Percentiles rank a stretch among this genome's conserved stretches.
phyloP scores from a whole-genome alignment of 2,113 vertebrate species.

The Cricetomys ansorgei region DNA sequence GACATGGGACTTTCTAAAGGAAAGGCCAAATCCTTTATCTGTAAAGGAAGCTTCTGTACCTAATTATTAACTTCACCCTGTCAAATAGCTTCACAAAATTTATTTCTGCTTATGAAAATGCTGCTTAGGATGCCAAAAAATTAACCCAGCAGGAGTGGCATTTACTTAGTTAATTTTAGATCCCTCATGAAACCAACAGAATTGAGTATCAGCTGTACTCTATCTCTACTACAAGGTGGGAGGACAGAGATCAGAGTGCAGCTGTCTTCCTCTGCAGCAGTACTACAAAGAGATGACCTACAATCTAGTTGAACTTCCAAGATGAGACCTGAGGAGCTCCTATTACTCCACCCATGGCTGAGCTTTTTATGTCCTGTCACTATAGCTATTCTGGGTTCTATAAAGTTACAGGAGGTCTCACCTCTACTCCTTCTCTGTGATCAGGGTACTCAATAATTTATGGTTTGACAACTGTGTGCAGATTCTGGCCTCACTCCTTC shows the following conservation, averaged over 20 bases:
- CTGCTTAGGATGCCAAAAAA: not conserved
- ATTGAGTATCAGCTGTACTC: too few species aligned
- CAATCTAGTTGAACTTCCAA: not conserved
- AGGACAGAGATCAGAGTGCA: not conserved
- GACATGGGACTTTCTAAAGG: not conserved
- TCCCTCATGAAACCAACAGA: not conserved
- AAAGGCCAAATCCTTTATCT: not conserved
- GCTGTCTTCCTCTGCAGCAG: not conserved
- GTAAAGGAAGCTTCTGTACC: not conserved
- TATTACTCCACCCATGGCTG: not conserved
- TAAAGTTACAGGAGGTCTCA: not conserved
- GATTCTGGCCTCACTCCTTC: rapidly evolving
- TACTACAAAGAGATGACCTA: not conserved
- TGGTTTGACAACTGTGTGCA: not conserved
- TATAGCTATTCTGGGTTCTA: not conserved
- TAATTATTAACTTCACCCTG: not conserved
- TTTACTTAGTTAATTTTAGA: not conserved
- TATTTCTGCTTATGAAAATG: not conserved
- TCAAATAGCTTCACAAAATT: not conserved
- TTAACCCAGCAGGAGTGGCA: not conserved
- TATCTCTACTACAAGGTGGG: not conserved
- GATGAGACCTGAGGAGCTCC: not conserved
- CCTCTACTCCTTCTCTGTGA: not conserved
- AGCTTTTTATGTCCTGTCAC: not conserved
- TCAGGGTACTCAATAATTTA: not conserved